phyloP scores from a whole-genome alignment of 2,113 vertebrate species.

The Alligator sinensis region DNA sequence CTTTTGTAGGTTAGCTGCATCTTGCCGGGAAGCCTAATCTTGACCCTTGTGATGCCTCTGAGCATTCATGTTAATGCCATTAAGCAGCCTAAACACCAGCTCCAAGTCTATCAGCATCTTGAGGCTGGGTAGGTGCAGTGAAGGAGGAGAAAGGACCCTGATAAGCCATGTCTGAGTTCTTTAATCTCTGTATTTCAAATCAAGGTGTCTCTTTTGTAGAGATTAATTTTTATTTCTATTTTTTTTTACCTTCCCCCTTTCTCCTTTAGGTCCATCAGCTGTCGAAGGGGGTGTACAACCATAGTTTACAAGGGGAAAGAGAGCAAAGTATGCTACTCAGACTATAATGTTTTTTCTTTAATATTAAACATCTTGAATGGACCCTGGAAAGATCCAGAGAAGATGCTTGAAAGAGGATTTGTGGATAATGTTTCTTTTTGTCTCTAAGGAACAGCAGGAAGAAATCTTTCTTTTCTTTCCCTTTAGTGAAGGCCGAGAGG shows the following conservation, averaged over 20 bases:
- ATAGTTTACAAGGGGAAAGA: neutral
- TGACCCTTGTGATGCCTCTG: neutral
- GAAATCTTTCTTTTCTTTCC: neutral
- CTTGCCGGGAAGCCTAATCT: fast-evolving
- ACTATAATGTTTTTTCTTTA: neutral
- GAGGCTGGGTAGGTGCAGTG: neutral
- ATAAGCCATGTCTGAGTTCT: neutral
- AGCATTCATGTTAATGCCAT: neutral
- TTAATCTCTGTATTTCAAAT: slow-evolving; percentile 48
- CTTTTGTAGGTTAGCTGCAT: neutral
- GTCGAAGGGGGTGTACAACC: slow-evolving; percentile 2
- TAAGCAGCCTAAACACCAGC: slow-evolving; percentile 35
- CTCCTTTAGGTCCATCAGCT: neutral
- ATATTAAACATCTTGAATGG: neutral
- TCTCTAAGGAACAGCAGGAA: neutral
- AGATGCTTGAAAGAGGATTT: slow-evolving; percentile 7
- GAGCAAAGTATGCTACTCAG: neutral
- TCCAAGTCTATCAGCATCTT: slow-evolving; percentile 6
- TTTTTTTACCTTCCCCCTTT: neutral
- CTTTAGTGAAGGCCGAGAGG: neutral
- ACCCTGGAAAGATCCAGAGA: neutral
- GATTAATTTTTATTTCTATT: neutral
- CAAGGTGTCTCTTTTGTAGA: slow-evolving; percentile 36
- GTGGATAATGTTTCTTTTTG: neutral
- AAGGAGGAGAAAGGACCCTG: neutral